Conservation (phyloP, 2,113 vertebrate species). For the Cryptomyrus ogoouensis region DNA sequence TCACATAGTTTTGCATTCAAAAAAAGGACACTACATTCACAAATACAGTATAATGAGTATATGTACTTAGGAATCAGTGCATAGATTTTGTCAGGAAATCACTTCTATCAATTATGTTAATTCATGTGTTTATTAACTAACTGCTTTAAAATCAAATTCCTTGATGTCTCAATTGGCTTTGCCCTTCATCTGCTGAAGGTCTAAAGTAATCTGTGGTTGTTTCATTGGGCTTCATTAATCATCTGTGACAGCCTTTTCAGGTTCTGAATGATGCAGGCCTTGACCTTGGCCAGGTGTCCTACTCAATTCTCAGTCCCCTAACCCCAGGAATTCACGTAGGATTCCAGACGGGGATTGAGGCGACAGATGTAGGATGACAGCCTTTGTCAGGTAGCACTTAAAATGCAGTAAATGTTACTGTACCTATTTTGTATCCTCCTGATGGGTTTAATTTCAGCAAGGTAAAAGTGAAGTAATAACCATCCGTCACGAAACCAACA, state of each 20-base stretch:
- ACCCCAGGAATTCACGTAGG: not conserved
- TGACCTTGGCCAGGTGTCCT: constrained; percentile 46
- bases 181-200: constrained; percentile 58
- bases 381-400: not conserved
- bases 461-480: not conserved
- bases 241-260: constrained; percentile 46
- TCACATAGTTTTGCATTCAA: not conserved
- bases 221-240: constrained; percentile 58
- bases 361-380: not conserved
- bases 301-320: not conserved
- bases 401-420: not conserved
- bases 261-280: constrained; percentile 47
- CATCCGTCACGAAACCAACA: not conserved
- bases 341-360: not conserved
- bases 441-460: not conserved
- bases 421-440: not conserved
- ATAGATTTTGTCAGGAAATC: not conserved
- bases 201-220: constrained; percentile 55
- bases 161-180: not conserved
- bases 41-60: not conserved
- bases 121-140: not conserved
- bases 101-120: not conserved
- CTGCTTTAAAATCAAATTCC: not conserved
- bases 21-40: not conserved
- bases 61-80: not conserved